Evolutionary conservation across 2,797 vertebrate genomes (phyloP), one percentile per base, ranked within the genome.

Genomic region (Poecile montanus): DNA sequence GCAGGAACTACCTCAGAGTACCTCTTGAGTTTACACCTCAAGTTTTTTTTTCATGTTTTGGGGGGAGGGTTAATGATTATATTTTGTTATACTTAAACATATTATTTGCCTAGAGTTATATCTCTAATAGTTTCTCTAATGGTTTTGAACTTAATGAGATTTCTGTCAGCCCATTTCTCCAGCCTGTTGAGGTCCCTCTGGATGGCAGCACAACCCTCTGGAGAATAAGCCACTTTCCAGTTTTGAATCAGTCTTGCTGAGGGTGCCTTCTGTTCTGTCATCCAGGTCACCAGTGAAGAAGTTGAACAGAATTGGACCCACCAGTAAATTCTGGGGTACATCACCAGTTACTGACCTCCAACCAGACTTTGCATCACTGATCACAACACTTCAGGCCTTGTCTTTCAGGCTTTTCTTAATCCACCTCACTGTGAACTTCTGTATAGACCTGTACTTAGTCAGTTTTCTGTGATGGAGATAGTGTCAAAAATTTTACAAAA

Each of bases 221-320:
- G 32, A 44, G 45, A 58, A 51, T 32, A 27, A 66, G 18, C 6
- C 32, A 27, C 38, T 51, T 67, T 67, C 15, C 38, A 51, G 22
- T 67, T 75, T 60, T 36, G 32, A 58, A 44, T 51, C 22, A 32
- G 9, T 22, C 17, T 58, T 75, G 45, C 27, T 51, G 54, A 51
- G 23, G 27, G 22, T 51, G 7, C 22, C 38, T 51, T 38, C 32
- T 44, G 8, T 58, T 42, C 4, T 0, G 0, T 51, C 18, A 19
- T n/a, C 15, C 21, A 60, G 15, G 10, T 36, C 27, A 36, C 32
- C 27, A 44, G 16, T 45, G 15, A 38, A 44, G 36, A 66, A 15
- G 26, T 21, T 11, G 17, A 51, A 50, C 5, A 50, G 32, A 19
- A 19, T 22, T 58, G 27, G n/a, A 63, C 15, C 11, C 21, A 51